These are phyloP conservation scores for Rhinoptilus africanus DNA, from an alignment of 2,113 vertebrate genomes.

Conservation along the genomic window DNA sequence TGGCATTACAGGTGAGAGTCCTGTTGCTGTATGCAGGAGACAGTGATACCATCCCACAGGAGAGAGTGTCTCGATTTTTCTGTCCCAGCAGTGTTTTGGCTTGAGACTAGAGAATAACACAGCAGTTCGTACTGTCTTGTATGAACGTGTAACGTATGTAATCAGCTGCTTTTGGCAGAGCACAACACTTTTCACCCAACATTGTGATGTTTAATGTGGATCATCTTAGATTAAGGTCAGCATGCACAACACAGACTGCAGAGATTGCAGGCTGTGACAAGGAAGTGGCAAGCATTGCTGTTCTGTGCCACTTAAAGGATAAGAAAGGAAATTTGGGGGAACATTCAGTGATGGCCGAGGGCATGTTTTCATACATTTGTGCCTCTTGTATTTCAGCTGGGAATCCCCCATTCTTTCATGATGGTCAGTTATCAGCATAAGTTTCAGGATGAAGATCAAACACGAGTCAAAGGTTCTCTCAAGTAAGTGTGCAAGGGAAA, in stretches of 20 bases:
- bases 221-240: not conserved
- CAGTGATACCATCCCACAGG: rapidly evolving
- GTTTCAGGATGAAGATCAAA: slow-evolving; percentile 97
- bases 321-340: not conserved
- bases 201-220: rapidly evolving
- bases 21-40: rapidly evolving
- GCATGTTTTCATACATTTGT: rapidly evolving
- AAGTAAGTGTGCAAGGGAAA: slow-evolving; percentile 80
- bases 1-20: slow-evolving; percentile 86
- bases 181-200: not conserved
- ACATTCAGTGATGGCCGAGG: not conserved
- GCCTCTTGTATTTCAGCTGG: slow-evolving; percentile 79
- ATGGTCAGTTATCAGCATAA: slow-evolving; percentile 98
- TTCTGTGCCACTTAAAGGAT: not conserved
- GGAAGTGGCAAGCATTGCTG: not conserved
- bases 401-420: slow-evolving; percentile 92
- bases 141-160: rapidly evolving
- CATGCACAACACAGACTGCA: not conserved
- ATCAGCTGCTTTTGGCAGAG: not conserved
- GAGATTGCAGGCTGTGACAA: not conserved
- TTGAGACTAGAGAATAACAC: not conserved
- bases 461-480: slow-evolving; percentile 92
- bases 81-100: not conserved
- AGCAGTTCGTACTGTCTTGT: not conserved
- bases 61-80: not conserved